Evolutionary conservation across 2,797 vertebrate species (phyloP), one percentile per base, ranked within the genome.

Genomic region (Rhynchotus rufescens): DNA sequence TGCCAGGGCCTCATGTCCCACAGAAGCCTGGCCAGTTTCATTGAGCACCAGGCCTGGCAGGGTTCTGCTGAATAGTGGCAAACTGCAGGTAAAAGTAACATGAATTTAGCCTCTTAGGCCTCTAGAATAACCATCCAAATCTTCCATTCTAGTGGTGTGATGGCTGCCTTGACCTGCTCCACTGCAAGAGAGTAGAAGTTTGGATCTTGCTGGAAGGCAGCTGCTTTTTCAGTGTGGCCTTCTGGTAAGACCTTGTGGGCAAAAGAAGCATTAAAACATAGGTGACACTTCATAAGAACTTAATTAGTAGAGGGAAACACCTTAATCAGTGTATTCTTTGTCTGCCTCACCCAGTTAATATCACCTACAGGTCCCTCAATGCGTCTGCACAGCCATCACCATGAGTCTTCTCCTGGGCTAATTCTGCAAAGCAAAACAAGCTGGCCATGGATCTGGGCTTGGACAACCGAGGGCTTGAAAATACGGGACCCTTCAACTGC

Each of bases 181-280:
- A 69, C 30, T 34, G 79, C 84, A 91, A 54, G 79, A 75, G 69
- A 45, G 65, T 65, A 89, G 88, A 77, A 78, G 61, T 42, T 10
- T 88, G 85, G 65, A 80, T 66, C 54, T 80, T 51, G 85, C 80
- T 93, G 75, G 52, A 84, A 95, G 89, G 91, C 92, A 94, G 59
- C 28, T 89, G 30, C 36, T 95, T 92, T 74, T 80, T 73, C 52
- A 4, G 81, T 51, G 42, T 1, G 12, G 65, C 79, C 84, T 93
- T 91, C 84, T 94, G 81, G 88, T 81, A 75, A 86, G 73, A 47
- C 64, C 62, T 80, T 94, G 62, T 83, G 81, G 73, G 69, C 75
- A 72, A 66, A 38, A 25, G 45, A 88, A 88, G 57, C 65, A 84
- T 82, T 92, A 86, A 91, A 92, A 68, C 54, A 44, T 5, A 76